Base-by-base conservation (phyloP, 2,888 invertebrate species). In the Plusia festucae region DNA sequence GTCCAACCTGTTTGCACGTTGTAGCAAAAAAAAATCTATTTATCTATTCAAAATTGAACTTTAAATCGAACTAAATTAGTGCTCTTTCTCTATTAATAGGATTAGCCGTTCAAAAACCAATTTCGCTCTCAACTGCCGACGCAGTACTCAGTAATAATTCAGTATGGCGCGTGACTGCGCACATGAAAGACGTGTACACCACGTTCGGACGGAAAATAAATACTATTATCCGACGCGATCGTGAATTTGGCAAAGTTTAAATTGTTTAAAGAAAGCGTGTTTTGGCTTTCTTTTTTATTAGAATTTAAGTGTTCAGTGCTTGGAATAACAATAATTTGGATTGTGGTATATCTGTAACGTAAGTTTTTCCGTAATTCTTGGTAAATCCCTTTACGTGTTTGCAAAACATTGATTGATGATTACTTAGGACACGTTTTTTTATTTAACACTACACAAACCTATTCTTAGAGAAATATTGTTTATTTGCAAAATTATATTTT, bases 111-210 rank as follows among this genome's bases (percentile, higher is more conserved):
- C 87, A 83, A 86, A 92, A 92, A 90, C 86, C 86, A 91, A 93
- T 93, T 94, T 93, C 93, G 93, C 92, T 93, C 92, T 93, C 91
- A 77, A 88, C 88, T 83, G 88, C 83, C 83, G 85, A 83, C 86
- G 86, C 88, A 80, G 87, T 88, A 84, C 79, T 79, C 70, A 52
- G 87, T 85, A 90, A 91, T 92, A 90, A 93, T 91, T 93, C 90
- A 94, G 94, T 94, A 86, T 73, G 85, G 88, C 93, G 93, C 91
- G 90, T 90, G 92, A 90, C 89, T 84, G 89, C 90, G 90, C 85
- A 81, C 83, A 73, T 73, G 76, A 65, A 75, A 83, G 88, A 86
- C 90, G 90, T 84, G 88, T 81, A 76, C 64, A 82, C 70, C 73
- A 66, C 81, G 75, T 73, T 65, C 73, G 65, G 71, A 78, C 74